Evolutionary conservation across 1,140 invertebrate genomes (phyloP).

Genomic region (Micrasema longulum): DNA sequence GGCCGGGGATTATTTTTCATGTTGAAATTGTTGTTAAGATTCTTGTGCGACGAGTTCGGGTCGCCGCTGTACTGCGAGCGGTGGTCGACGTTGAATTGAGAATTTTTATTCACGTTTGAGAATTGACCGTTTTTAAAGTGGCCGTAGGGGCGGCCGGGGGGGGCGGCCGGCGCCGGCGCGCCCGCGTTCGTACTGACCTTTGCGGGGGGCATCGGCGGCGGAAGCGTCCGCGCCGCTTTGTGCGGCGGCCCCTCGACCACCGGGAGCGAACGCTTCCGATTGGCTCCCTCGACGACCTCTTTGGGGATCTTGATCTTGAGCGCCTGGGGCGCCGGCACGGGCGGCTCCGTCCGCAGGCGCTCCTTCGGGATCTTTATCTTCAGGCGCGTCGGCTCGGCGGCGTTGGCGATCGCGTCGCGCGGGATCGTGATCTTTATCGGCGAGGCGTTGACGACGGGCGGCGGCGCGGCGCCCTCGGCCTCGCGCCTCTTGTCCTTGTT

Average conservation of each 20-base stretch:
- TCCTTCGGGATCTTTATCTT: constrained; percentile 68
- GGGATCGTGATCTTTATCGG: constrained; percentile 63
- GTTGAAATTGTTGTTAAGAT: not conserved
- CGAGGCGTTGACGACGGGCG: constrained; percentile 52
- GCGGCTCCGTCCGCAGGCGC: constrained; percentile 61
- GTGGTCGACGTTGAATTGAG: not conserved
- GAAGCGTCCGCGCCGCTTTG: constrained; percentile 55
- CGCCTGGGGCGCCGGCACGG: constrained; percentile 49
- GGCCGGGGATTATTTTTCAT: not conserved
- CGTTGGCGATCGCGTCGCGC: constrained; percentile 58
- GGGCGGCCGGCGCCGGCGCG: not conserved
- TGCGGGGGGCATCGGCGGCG: not conserved
- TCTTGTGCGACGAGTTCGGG: not conserved
- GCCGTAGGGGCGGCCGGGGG: not conserved
- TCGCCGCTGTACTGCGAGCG: not conserved
- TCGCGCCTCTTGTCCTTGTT: constrained; percentile 62
- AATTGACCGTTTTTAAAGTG: not conserved
- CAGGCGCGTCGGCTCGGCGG: constrained; percentile 56
- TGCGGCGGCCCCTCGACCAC: constrained; percentile 57
- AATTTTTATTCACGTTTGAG: not conserved
- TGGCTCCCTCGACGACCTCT: constrained; percentile 62
- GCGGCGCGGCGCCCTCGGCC: constrained; percentile 48
- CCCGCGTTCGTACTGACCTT: constrained; percentile 20
- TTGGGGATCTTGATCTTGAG: constrained; percentile 67
- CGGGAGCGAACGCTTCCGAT: constrained; percentile 56